Percentiles rank a stretch among this genome's conserved stretches.
phyloP scores from a whole-genome alignment of 1,140 invertebrate genomes.

The Oppia nitens region DNA sequence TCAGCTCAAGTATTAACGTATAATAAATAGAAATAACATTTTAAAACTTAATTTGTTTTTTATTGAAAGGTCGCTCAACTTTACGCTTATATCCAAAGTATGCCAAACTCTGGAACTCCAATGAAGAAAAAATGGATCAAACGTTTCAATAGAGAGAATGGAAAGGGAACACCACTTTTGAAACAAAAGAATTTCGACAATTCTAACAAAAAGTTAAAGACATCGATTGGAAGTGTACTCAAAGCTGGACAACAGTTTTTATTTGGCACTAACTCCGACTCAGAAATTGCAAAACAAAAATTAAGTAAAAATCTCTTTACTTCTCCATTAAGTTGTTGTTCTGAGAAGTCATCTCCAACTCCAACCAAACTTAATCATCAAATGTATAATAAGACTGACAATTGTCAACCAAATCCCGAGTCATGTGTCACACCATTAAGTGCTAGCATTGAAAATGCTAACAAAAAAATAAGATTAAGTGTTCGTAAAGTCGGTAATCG shows the following conservation, averaged over 20 bases:
- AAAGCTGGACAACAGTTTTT: background rate
- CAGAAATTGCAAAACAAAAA: background rate
- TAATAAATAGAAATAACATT: too few species aligned
- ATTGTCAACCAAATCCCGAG: background rate
- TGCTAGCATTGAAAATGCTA: background rate
- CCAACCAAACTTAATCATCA: background rate
- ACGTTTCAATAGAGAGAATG: background rate
- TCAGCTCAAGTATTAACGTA: background rate
- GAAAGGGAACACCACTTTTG: background rate
- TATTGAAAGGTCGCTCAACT: background rate
- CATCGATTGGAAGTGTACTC: background rate
- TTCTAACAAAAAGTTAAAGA: background rate
- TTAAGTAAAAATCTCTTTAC: background rate
- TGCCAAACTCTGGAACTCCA: background rate
- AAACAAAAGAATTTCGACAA: background rate
- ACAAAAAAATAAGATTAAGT: background rate
- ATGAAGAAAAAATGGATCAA: background rate
- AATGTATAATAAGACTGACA: background rate
- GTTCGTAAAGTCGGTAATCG: background rate
- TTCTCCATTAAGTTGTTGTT: too few species aligned
- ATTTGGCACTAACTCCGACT: background rate
- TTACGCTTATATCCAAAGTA: background rate
- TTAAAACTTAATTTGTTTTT: background rate
- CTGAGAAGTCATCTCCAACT: background rate
- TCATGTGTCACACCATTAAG: background rate